phyloP scores from a whole-genome alignment of 1,140 invertebrate genomes.

The Drosophila carrolli region DNA sequence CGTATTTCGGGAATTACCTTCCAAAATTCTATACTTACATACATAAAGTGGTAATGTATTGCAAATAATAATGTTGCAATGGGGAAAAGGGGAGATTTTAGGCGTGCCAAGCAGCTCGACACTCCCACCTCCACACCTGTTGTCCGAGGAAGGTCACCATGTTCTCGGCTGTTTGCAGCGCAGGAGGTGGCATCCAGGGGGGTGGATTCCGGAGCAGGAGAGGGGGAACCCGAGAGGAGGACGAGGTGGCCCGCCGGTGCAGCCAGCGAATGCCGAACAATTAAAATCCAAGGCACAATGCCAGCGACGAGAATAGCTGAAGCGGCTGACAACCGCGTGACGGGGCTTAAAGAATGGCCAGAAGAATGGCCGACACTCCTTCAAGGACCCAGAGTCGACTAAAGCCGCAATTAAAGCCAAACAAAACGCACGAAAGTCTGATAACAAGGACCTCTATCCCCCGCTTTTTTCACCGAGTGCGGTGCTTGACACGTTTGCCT shows the following conservation, averaged over 20 bases:
- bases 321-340: slow-evolving; percentile 41
- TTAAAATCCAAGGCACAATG: slow-evolving; percentile 50
- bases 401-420: slow-evolving; percentile 53
- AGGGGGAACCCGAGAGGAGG: neutral
- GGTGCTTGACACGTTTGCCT: slow-evolving; percentile 41
- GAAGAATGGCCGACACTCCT: slow-evolving; percentile 47
- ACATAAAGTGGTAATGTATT: too few species aligned
- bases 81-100: neutral
- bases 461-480: slow-evolving; percentile 6
- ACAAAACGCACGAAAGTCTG: slow-evolving; percentile 38
- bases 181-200: slow-evolving; percentile 8
- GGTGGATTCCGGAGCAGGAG: slow-evolving; percentile 1
- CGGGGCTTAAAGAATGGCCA: slow-evolving; percentile 29
- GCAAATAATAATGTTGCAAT: neutral
- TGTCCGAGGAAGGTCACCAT: slow-evolving; percentile 30
- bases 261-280: slow-evolving; percentile 35
- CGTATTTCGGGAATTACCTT: too few species aligned
- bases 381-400: slow-evolving; percentile 32
- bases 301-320: slow-evolving; percentile 61
- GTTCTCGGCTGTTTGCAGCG: slow-evolving; percentile 26
- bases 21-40: too few species aligned
- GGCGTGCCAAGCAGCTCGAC: neutral
- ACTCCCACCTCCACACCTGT: slow-evolving; percentile 26
- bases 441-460: slow-evolving; percentile 28
- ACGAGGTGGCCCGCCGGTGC: slow-evolving; percentile 11